phyloP scores from a whole-genome alignment of 2,888 invertebrate genomes.

The Dasypogon diadema region DNA sequence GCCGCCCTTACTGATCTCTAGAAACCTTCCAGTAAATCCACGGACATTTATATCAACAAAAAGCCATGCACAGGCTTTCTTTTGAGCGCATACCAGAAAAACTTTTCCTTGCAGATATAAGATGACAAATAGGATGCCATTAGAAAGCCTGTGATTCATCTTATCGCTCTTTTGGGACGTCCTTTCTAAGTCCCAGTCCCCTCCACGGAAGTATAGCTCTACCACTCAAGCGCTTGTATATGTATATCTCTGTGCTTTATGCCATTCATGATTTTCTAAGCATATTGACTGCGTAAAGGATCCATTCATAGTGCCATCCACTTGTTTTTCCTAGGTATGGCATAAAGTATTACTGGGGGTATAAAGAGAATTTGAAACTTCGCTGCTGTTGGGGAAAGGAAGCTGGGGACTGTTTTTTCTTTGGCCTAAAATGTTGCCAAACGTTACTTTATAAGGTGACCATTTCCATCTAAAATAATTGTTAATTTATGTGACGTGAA shows the following conservation, averaged over 20 bases:
- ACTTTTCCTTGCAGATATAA: conserved; percentile 4
- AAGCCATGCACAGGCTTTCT: background rate
- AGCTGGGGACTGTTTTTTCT: too few relatives aligned
- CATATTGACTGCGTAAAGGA: too few relatives aligned
- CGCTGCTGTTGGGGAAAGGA: too few relatives aligned
- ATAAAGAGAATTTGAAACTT: too few relatives aligned
- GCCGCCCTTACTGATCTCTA: background rate
- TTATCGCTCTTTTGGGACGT: background rate
- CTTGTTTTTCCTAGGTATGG: too few relatives aligned
- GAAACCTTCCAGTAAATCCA: conserved; percentile 1
- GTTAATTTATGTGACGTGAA: conserved; percentile 7
- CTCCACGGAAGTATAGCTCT: background rate
- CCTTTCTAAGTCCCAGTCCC: background rate
- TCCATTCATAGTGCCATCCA: too few relatives aligned
- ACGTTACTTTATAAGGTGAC: background rate
- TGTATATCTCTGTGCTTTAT: too few relatives aligned
- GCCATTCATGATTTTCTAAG: too few relatives aligned
- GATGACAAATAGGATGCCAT: conserved; percentile 19
- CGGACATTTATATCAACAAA: conserved; percentile 20
- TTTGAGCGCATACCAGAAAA: background rate
- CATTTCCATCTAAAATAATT: conserved; percentile 8
- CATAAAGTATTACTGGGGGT: too few relatives aligned
- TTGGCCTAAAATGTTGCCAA: background rate
- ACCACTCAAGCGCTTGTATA: too few relatives aligned
- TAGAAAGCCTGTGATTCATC: conserved; percentile 21